Evolutionary conservation across 1,140 invertebrate species (phyloP), one percentile per base, ranked within the genome.

Genomic region (Phortica variegata): DNA sequence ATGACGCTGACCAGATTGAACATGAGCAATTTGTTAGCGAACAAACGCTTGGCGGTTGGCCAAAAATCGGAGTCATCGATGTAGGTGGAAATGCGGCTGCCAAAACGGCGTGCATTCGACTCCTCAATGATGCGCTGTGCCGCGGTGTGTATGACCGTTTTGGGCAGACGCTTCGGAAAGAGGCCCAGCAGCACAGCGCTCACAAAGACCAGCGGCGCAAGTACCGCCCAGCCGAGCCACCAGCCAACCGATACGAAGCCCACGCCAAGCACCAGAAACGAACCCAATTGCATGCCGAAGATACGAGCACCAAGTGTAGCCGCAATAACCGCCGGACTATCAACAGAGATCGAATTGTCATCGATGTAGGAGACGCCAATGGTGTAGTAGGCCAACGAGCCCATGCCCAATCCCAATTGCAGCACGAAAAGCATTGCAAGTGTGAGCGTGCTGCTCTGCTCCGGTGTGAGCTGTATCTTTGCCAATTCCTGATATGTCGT

Each of bases 281-380:
- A 68, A 9, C 77, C 77, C 12, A 65, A 44, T 54, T 77, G 77
- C 31, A 73, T 47, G 2, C 76, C 73, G 31, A 71, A 52, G 1
- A 70, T 52, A 8, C 61, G 60, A 4, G 74, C 69, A 1, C 65
- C 72, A 21, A 78, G 20, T 0, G 56, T 58, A 2, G 65, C 57
- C 0, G 56, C 70, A 37, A 75, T 62, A 13, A 73, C 56, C 7
- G 62, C 58, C 23, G 84, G 77, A 15, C 82, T 79, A 34, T 84
- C 79, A 33, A 79, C 77, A 46, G 77, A 81, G 41, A 82, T 78
- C 0, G 83, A 82, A 56, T 86, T 86, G 54, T 87, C 85, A 50
- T 87, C 85, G 19, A 87, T 78, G 60, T 87, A 87, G 2, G 84
- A 82, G 13, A 87, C 76, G 2, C 85, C 85, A 1, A 87, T 70